These are phyloP conservation scores for Terrapene triunguis DNA, from an alignment of 2,113 vertebrate species.

Conservation along the genomic window DNA sequence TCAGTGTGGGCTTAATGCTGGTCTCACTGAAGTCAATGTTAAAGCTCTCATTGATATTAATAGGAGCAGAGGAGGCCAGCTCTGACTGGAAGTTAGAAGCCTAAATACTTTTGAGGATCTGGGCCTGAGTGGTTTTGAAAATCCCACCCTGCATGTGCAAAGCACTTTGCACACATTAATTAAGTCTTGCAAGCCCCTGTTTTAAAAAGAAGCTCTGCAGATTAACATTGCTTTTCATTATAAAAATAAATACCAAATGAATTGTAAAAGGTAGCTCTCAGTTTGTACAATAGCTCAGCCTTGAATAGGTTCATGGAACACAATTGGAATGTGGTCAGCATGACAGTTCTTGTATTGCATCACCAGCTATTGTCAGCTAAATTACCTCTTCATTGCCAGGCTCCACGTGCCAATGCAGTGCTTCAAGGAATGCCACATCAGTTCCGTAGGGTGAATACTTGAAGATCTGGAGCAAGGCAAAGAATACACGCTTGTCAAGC, in stretches of 20 bases:
- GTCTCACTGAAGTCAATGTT: neutral
- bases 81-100: neutral
- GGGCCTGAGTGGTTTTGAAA: neutral
- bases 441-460: neutral
- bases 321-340: neutral
- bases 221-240: neutral
- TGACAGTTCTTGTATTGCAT: neutral
- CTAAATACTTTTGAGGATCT: no score
- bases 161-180: neutral
- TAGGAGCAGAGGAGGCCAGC: neutral
- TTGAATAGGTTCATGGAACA: rapidly evolving
- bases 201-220: neutral
- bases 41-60: neutral
- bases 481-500: rapidly evolving
- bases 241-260: neutral
- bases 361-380: rapidly evolving
- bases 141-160: neutral
- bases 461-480: neutral
- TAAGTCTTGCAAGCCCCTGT: neutral
- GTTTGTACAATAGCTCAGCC: neutral
- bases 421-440: neutral
- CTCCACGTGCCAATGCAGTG: neutral
- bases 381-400: rapidly evolving
- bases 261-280: neutral
- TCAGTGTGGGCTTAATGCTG: neutral